These are phyloP conservation scores for Rhopalosiphum maidis DNA, from an alignment of 1,140 invertebrate species.

Conservation along the genomic window DNA sequence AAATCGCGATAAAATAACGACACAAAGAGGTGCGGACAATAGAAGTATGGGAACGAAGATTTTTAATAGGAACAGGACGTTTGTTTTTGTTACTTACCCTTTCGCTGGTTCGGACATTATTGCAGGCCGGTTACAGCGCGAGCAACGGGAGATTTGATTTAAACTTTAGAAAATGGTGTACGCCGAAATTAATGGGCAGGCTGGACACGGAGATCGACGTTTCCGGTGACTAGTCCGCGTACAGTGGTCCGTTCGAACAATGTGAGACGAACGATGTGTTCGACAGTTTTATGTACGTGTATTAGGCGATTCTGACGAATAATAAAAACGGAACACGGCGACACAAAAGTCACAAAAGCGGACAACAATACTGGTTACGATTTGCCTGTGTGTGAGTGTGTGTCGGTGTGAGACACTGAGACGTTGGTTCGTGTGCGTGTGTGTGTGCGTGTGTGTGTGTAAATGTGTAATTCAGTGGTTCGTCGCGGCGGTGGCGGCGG, in stretches of 20 bases:
- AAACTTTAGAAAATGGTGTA: neutral
- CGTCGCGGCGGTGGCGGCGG: neutral
- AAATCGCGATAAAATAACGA: too few species aligned
- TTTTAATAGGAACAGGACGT: neutral
- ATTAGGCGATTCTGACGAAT: neutral
- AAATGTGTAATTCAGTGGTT: neutral
- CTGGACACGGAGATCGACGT: neutral
- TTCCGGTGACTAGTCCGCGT: neutral
- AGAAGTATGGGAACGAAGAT: neutral
- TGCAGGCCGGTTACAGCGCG: neutral
- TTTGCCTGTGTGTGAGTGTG: neutral
- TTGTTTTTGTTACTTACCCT: conserved; percentile 34
- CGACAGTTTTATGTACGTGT: neutral
- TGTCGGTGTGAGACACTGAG: neutral
- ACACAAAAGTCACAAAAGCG: conserved; percentile 27
- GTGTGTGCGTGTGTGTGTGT: neutral
- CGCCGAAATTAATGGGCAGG: neutral
- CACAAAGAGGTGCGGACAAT: too few species aligned
- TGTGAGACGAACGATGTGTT: neutral
- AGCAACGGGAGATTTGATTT: neutral
- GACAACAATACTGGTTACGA: conserved; percentile 23
- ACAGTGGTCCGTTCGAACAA: neutral
- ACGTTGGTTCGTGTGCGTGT: neutral
- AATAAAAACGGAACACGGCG: neutral
- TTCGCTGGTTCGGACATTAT: conserved; percentile 51